Evolutionary conservation across 2,888 invertebrate species (phyloP).

Genomic region (Theretra japonica): DNA sequence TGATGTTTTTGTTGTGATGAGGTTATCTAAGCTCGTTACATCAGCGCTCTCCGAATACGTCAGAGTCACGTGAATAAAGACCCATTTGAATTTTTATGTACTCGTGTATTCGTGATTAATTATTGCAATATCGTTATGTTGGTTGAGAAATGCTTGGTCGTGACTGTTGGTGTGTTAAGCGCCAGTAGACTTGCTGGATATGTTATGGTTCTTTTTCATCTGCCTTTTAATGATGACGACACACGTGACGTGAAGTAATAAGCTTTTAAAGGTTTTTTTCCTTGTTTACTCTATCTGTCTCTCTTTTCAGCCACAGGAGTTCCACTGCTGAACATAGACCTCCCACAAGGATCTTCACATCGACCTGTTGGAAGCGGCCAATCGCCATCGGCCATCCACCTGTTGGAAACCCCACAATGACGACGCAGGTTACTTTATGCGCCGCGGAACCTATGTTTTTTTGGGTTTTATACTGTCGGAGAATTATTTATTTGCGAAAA

Average conservation of each 20-base stretch:
- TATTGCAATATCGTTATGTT: conserved; percentile 31
- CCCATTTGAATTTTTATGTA: conserved; percentile 15
- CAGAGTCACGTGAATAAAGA: conserved; percentile 4
- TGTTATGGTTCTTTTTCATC: not conserved
- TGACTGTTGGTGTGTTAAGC: conserved; percentile 15
- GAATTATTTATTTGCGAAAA: too few relatives aligned
- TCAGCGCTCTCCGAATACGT: conserved; percentile 13
- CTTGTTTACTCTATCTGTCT: too few relatives aligned
- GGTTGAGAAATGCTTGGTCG: conserved; percentile 24
- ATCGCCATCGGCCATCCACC: too few relatives aligned
- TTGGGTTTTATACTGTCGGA: too few relatives aligned
- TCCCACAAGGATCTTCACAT: too few relatives aligned
- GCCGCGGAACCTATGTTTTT: too few relatives aligned
- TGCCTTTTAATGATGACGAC: not conserved
- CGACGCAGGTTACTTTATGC: too few relatives aligned
- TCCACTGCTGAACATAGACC: too few relatives aligned
- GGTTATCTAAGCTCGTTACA: conserved; percentile 17
- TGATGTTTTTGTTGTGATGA: conserved; percentile 12
- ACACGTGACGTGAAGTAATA: not conserved
- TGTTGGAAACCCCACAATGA: too few relatives aligned
- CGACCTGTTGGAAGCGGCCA: too few relatives aligned
- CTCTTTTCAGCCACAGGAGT: too few relatives aligned
- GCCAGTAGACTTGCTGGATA: not conserved
- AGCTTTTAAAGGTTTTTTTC: too few relatives aligned
- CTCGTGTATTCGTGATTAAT: conserved; percentile 38